phyloP scores from a whole-genome alignment of 2,797 vertebrate species.

The Alectoris magna region DNA sequence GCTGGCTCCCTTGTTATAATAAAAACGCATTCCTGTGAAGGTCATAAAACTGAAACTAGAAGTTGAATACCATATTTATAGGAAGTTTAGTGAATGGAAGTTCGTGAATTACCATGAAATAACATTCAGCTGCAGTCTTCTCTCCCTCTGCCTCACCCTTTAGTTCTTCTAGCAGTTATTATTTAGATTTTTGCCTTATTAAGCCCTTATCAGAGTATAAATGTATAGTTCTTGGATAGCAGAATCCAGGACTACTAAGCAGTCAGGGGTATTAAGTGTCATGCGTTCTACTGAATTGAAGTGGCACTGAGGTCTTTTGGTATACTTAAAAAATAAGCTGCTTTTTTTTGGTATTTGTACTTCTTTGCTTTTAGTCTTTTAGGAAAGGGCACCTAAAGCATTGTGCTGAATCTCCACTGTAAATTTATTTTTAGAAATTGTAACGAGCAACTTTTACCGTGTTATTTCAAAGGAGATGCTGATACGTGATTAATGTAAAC shows the following conservation, averaged over 20 bases:
- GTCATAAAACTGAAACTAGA: constrained; percentile 18
- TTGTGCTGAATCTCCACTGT: not conserved
- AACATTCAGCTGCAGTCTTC: not conserved
- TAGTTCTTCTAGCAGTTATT: not conserved
- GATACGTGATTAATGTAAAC: not conserved
- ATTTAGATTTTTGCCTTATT: not conserved
- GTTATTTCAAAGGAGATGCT: not conserved
- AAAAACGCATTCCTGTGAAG: constrained; percentile 5
- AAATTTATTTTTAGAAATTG: not conserved
- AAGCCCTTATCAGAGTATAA: not conserved
- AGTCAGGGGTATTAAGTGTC: not conserved
- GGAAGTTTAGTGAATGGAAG: constrained; percentile 20
- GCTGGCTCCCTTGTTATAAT: not conserved
- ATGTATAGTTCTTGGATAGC: not conserved
- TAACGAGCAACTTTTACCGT: not conserved
- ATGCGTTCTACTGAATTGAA: not conserved
- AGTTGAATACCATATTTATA: not conserved
- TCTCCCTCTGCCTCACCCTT: not conserved
- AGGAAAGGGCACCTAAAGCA: not conserved
- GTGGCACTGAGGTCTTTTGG: not conserved
- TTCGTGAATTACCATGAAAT: not conserved
- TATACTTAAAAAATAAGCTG: not conserved
- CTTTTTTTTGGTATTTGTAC: not conserved
- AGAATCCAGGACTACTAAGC: not conserved
- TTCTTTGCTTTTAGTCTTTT: not conserved